These are phyloP conservation scores for Periophthalmodon schlosseri DNA, from an alignment of 2,113 vertebrate species.

Conservation along the genomic window DNA sequence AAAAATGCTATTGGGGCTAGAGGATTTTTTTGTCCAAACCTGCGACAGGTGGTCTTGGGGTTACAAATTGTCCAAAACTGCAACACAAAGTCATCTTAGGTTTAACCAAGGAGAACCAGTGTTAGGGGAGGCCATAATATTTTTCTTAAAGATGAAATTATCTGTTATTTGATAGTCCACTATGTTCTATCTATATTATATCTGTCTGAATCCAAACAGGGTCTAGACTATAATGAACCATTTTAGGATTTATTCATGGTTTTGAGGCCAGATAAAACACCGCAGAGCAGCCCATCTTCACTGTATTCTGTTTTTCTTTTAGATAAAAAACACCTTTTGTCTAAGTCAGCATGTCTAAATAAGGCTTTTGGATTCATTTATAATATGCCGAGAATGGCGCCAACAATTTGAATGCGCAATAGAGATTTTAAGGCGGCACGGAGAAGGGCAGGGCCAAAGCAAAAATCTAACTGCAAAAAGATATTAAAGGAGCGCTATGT, in stretches of 20 bases:
- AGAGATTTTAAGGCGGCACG: not conserved
- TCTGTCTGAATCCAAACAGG: not conserved
- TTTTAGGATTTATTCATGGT: not conserved
- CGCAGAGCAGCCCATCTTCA: not conserved
- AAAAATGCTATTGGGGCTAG: too few relatives aligned
- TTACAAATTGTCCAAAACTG: not conserved
- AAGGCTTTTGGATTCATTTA: not conserved
- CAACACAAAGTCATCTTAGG: not conserved
- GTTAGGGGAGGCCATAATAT: too few relatives aligned
- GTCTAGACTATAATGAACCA: not conserved
- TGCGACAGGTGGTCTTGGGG: too few relatives aligned
- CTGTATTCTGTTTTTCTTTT: not conserved
- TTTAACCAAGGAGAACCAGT: too few relatives aligned
- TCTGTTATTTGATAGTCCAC: not conserved
- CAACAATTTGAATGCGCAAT: not conserved
- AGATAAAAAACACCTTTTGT: not conserved
- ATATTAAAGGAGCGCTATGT: not conserved
- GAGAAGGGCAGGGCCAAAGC: too few relatives aligned
- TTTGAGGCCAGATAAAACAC: not conserved
- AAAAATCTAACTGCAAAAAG: not conserved
- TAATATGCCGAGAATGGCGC: not conserved
- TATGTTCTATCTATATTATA: not conserved
- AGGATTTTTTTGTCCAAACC: too few relatives aligned
- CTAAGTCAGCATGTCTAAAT: not conserved
- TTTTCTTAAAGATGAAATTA: not conserved